phyloP scores from a whole-genome alignment of 2,113 vertebrate genomes.

The Corvus cornix region DNA sequence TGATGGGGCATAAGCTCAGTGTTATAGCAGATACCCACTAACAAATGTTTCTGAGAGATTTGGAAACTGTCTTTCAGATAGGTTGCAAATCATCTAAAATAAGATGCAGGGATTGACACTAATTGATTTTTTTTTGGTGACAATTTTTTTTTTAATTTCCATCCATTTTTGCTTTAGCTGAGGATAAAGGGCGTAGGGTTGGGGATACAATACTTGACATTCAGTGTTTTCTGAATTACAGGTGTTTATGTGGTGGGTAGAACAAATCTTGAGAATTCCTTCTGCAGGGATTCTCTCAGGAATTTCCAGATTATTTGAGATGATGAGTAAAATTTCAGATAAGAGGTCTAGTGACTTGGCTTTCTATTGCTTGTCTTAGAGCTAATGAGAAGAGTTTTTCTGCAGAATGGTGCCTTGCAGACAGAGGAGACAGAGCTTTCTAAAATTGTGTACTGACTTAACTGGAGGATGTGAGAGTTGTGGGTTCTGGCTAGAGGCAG shows the following conservation, averaged over 20 bases:
- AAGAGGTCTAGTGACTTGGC: neutral
- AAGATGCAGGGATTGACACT: neutral
- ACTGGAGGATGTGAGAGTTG: neutral
- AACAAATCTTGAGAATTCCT: neutral
- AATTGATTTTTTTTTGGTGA: neutral
- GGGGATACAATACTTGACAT: neutral
- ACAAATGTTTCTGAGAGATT: neutral
- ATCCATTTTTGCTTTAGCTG: neutral
- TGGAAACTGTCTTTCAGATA: neutral
- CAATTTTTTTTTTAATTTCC: neutral
- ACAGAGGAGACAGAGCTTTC: neutral
- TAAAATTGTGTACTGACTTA: neutral
- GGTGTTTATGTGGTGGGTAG: neutral
- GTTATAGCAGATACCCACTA: neutral
- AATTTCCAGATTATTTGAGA: neutral
- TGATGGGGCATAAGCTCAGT: neutral
- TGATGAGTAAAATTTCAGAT: neutral
- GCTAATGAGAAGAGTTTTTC: neutral
- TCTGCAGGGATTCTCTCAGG: neutral
- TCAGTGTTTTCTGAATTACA: accelerated
- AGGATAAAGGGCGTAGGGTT: accelerated
- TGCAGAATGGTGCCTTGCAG: neutral
- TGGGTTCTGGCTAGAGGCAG: neutral
- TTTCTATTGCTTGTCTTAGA: neutral
- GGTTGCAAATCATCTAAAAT: neutral